Percentiles rank a stretch among this genome's conserved stretches.
phyloP scores from a whole-genome alignment of 2,113 vertebrate species.

The Erythrolamprus reginae region DNA sequence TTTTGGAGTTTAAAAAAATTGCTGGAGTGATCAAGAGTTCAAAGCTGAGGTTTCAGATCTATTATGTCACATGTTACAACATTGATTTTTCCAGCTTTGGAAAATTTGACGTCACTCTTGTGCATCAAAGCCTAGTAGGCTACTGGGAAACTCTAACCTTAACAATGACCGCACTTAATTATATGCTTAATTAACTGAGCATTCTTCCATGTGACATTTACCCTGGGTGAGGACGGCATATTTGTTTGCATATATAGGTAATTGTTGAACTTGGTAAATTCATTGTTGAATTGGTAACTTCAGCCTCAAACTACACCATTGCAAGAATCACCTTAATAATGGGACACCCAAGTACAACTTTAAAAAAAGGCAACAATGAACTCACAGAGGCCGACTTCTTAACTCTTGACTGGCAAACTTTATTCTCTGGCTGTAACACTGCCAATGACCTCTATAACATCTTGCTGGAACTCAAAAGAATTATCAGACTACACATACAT shows the following conservation, averaged over 20 bases:
- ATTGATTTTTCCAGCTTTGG: neutral
- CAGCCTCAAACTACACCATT: too few relatives aligned
- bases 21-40: neutral
- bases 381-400: too few relatives aligned
- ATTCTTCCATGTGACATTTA: neutral
- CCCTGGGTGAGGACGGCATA: neutral
- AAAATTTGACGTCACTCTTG: neutral
- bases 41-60: neutral
- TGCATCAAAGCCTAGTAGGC: neutral
- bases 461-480: too few relatives aligned
- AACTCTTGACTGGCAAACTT: too few relatives aligned
- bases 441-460: too few relatives aligned
- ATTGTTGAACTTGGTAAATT: too few relatives aligned
- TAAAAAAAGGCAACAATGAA: too few relatives aligned
- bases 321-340: too few relatives aligned
- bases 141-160: neutral
- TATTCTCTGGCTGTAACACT: too few relatives aligned
- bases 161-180: neutral
- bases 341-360: too few relatives aligned
- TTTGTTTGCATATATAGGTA: neutral
- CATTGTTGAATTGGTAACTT: too few relatives aligned
- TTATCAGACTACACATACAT: too few relatives aligned
- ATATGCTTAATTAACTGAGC: neutral
- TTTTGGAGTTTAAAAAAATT: neutral
- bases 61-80: neutral